Evolutionary conservation across 2,888 invertebrate genomes (phyloP), one percentile per base, ranked within the genome.

Genomic region (Polydrusus cervinus): DNA sequence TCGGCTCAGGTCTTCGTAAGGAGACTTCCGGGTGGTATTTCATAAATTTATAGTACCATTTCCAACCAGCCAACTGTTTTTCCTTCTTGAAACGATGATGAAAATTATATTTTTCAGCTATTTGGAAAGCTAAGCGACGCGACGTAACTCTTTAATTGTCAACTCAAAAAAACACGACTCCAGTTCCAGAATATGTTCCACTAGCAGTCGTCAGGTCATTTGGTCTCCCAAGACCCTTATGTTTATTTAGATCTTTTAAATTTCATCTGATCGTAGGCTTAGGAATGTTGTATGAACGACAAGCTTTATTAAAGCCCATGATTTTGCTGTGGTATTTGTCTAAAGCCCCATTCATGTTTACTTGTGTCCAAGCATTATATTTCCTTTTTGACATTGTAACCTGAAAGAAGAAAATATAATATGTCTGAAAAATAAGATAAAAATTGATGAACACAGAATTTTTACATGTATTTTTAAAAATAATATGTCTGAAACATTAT

Each of bases 1-100:
- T 43, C 43, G 43, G 43, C 43, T 43, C 43, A 43, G 43, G 43
- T 43, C 10, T 43, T 43, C 43, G 43, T 43, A 43, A 43, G 43
- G 43, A 43, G 3, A 43, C n/a, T 43, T 43, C 3, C 10, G 7
- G 30, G 30, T 3, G 7, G 30, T 30, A 30, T n/a, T n/a, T n/a
- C n/a, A n/a, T n/a, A n/a, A n/a, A n/a, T n/a, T n/a, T n/a, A n/a
- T n/a, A n/a, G n/a, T n/a, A n/a, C n/a, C n/a, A n/a, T n/a, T n/a
- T n/a, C n/a, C n/a, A n/a, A n/a, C n/a, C n/a, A n/a, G n/a, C n/a
- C n/a, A n/a, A n/a, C n/a, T 30, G 30, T 30, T 10, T 43, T 10
- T 43, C 6, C 43, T 43, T 43, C 2, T n/a, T 13, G 9, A 43
- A 43, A 43, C 43, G 43, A 43, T 43, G 43, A n/a, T 43, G 3